Evolutionary conservation across 92 coral and sea anemone genomes (phyloP), one percentile per base, ranked within the genome.

Genomic region (Zoanthus sociatus): DNA sequence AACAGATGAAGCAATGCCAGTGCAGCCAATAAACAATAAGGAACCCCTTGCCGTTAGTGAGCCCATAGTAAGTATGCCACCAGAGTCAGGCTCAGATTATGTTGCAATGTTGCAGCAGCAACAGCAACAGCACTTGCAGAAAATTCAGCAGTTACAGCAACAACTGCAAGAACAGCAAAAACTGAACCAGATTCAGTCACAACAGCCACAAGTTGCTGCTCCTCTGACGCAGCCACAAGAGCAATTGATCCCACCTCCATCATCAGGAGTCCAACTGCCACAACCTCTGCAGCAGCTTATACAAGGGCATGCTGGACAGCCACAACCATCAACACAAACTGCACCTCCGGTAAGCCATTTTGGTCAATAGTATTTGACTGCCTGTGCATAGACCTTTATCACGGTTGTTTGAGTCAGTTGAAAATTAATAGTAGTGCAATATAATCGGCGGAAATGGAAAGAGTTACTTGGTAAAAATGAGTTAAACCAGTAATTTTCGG

Each of bases 141-240:
- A 95, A 84, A 97, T 97, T 10, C 96, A 93, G 83, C 88, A 89
- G 20, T 93, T 97, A 5, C 93, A 93, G 76, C 95, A 95, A 54
- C 94, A 96, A 58, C 89, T 97, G 14, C 94, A 96, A 71, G 98
- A 95, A 69, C 99, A 97, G 51, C 99, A 97, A 74, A 79, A 86
- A 58, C 92, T 95, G 13, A 95, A 93, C 87, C 95, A 94, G 70
- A 93, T 93, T 44, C 92, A 95, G 74, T 96, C 94, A 20, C 94
- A 95, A 68, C 94, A 93, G 54, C 94, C 88, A 33, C 87, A 91
- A 21, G 7, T 26, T 8, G 33, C 61, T 30, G 13, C 15, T 16
- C 32, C 69, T 3, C 78, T 46, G 18, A 53, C 53, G 47, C 78
- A 46, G 48, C 81, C 46, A 56, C 98, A 93, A 20, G 91, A 93